Evolutionary conservation across 2,888 invertebrate species (phyloP).

Genomic region (Philaethria dido): DNA sequence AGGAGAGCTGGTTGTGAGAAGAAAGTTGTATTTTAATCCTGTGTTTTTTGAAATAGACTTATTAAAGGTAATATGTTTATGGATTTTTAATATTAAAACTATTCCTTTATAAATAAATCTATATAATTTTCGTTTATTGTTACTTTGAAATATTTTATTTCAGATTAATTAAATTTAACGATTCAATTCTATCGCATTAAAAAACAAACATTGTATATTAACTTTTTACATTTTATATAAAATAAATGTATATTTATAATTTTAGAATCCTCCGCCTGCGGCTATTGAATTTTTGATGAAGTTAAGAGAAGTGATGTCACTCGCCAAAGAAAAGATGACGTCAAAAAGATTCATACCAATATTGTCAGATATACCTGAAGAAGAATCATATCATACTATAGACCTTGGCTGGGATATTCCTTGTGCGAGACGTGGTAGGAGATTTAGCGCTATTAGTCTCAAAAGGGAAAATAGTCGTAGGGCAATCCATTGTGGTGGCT

Average conservation of each 20-base stretch:
- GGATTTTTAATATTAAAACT: neutral
- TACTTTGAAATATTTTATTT: too few relatives aligned
- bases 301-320: slow-evolving; percentile 94
- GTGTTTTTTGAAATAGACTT: slow-evolving; percentile 95
- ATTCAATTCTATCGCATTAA: too few relatives aligned
- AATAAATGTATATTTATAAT: slow-evolving; percentile 43
- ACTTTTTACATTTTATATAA: too few relatives aligned
- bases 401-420: slow-evolving; percentile 80
- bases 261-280: slow-evolving; percentile 94
- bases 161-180: too few relatives aligned
- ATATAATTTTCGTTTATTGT: too few relatives aligned
- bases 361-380: slow-evolving; percentile 91
- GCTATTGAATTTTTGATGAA: slow-evolving; percentile 94
- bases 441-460: slow-evolving; percentile 83
- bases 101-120: neutral
- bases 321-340: slow-evolving; percentile 94
- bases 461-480: slow-evolving; percentile 85
- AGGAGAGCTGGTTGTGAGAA: slow-evolving; percentile 81
- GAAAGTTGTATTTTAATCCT: slow-evolving; percentile 94
- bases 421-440: slow-evolving; percentile 78
- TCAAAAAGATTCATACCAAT: slow-evolving; percentile 91
- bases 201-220: too few relatives aligned
- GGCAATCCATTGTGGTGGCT: slow-evolving; percentile 85
- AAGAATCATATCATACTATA: slow-evolving; percentile 81
- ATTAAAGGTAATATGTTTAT: slow-evolving; percentile 84